Base-by-base conservation (phyloP, 2,797 vertebrate genomes). In the Crenuchus spilurus region DNA sequence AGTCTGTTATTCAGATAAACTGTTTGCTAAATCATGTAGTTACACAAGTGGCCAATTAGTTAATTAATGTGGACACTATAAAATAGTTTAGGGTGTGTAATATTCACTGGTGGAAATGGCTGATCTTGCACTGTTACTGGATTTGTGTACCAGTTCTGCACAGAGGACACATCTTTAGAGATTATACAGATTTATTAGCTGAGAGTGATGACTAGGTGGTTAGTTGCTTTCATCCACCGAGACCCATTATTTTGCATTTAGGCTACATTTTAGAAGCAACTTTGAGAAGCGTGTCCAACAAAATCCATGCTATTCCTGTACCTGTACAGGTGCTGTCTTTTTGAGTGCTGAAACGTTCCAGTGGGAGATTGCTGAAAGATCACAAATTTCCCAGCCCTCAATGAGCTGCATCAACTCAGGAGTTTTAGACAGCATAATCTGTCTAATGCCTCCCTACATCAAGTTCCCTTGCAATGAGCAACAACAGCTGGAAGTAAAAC, bases 401-500 rank as follows among this genome's bases (percentile, higher is more conserved):
- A 58, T 58, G 30, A 35, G 31, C 33, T 31, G 2, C 28, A 20
- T 35, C 11, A 58, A 31, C 8, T 30, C 30, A 58, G 16, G 33
- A 11, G 16, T 20, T 58, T 30, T 58, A 31, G 55, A 58, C 18
- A 2, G 55, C 30, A 4, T 58, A 58, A 58, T 37, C 31, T 0
- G 18, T 33, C 33, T 61, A 61, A 16, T 64, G 41, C 24, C 26
- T 3, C 22, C 3, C 16, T 44, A 22, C 28, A 64, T 46, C 24
- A 30, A 64, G 18, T 64, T 46, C 16, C 26, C 41, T 11, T 30
- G 46, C 11, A 28, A 6, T 14, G 9, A 20, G n/a, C 31, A 35
- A 10, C 57, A 60, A 20, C 57, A 28, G 39, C 4, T 42, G 39
- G 61, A 63, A 18, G 61, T 63, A 11, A 52, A 52, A 28, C 20